Evolutionary conservation across 2,888 invertebrate genomes (phyloP), one percentile per base, ranked within the genome.

Genomic region (Ditula angustiorana): DNA sequence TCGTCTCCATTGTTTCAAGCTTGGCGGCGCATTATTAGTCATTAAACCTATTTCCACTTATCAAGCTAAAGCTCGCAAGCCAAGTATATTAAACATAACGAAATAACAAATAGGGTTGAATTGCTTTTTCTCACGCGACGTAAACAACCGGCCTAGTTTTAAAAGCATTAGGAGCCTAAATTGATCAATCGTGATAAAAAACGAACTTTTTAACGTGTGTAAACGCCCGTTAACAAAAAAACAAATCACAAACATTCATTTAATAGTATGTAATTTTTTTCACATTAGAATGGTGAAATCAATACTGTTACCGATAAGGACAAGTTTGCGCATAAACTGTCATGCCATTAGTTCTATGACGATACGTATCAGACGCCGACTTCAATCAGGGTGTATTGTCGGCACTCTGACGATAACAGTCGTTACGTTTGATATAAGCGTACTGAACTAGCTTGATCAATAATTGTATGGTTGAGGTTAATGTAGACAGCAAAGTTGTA

Each of bases 101-200:
- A 56, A 63, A 61, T 53, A 53, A 37, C 64, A 64, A 64, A 59
- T 47, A 59, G 44, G 52, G 26, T 37, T 37, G 37, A 53, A 64
- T 59, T 59, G 46, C 59, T 37, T 7, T 35, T 13, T 46, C 13
- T 53, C 64, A 64, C 64, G 64, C 64, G 37, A 64, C 2, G 28
- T 47, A 52, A 58, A 26, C 26, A n/a, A 24, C 21, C 53, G 53
- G 35, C 58, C 64, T 64, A 41, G 64, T 64, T 64, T 35, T 16
- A 47, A 16, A 59, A 64, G 46, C 63, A 57, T 63, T 63, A 57
- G 24, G 52, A 58, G 52, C 46, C 47, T 33, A 53, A 59, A 59
- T 64, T 53, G 64, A 64, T 53, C 64, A 64, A 64, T 64, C 59
- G 58, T 2, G 50, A 53, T 58, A 47, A 47, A 46, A 47, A 46